Percentiles rank a stretch among this genome's conserved stretches.
Evolutionary conservation across 2,888 invertebrate genomes (phyloP).

Genomic region (Arenicola marina): DNA sequence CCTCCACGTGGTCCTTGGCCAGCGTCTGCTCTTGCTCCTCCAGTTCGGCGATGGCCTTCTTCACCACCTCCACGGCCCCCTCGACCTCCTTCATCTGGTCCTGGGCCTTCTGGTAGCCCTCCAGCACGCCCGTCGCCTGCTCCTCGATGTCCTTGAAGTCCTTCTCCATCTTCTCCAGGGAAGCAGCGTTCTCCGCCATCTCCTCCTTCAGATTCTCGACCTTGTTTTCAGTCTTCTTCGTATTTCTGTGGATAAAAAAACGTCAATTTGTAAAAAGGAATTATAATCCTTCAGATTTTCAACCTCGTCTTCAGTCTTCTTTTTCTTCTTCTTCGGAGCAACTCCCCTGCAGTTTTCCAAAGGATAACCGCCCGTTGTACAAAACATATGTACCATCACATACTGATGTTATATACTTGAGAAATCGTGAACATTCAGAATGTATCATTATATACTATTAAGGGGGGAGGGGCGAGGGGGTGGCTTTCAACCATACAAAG

Average conservation of each 20-base stretch:
- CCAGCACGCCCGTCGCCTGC: constrained; percentile 64
- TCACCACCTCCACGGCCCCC: constrained; percentile 5
- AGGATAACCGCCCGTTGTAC: too few species aligned
- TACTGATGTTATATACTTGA: too few species aligned
- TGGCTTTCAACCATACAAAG: too few species aligned
- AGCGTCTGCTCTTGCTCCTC: constrained; percentile 65
- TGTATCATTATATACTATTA: too few species aligned
- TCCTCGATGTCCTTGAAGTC: constrained; percentile 30
- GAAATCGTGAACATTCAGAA: too few species aligned
- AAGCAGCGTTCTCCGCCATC: constrained; percentile 70
- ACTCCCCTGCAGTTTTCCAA: too few species aligned
- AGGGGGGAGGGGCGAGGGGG: too few species aligned
- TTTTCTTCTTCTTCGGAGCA: too few species aligned
- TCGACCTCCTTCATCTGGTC: constrained; percentile 3
- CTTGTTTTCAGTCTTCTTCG: constrained; percentile 75
- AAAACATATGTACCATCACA: too few species aligned
- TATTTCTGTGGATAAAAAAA: constrained; percentile 67
- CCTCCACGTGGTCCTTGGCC: constrained; percentile 75
- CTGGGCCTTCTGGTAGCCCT: constrained; percentile 43
- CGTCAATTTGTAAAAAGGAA: too few species aligned
- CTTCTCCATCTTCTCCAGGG: constrained; percentile 24
- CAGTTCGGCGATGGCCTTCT: constrained; percentile 50
- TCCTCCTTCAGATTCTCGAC: constrained; percentile 72
- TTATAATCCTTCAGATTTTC: too few species aligned
- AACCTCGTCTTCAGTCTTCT: too few species aligned